phyloP scores from a whole-genome alignment of 2,888 invertebrate genomes.

The Epiblema foenella region DNA sequence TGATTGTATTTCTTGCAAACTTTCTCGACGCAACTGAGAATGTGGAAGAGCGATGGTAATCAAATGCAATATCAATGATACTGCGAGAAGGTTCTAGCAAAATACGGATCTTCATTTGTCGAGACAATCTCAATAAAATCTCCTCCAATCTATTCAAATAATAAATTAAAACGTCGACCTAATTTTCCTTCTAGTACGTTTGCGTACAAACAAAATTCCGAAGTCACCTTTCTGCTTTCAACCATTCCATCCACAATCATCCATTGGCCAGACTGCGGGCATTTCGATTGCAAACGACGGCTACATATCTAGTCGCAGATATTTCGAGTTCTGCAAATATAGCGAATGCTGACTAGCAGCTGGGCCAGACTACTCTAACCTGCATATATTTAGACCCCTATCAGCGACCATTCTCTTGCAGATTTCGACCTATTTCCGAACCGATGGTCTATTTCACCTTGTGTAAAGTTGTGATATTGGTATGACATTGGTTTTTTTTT shows the following conservation, averaged over 20 bases:
- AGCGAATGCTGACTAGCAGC: neutral
- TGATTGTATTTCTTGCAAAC: neutral
- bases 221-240: too few species aligned
- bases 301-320: neutral
- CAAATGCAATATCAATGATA: neutral
- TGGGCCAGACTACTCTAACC: neutral
- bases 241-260: too few species aligned
- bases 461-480: neutral
- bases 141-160: too few species aligned
- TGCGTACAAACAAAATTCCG: too few species aligned
- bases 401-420: conserved; percentile 7
- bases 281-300: neutral
- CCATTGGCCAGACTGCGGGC: too few species aligned
- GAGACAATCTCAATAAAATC: too few species aligned
- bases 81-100: neutral
- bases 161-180: too few species aligned
- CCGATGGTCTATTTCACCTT: neutral
- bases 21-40: neutral
- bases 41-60: too few species aligned
- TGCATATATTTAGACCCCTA: neutral
- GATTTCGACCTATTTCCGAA: conserved; percentile 15
- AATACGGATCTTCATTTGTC: too few species aligned
- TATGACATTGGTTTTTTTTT: too few species aligned
- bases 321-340: neutral
- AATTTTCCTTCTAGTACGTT: too few species aligned